Conservation (phyloP, 2,888 invertebrate species). For the Agriopis aurantiaria region DNA sequence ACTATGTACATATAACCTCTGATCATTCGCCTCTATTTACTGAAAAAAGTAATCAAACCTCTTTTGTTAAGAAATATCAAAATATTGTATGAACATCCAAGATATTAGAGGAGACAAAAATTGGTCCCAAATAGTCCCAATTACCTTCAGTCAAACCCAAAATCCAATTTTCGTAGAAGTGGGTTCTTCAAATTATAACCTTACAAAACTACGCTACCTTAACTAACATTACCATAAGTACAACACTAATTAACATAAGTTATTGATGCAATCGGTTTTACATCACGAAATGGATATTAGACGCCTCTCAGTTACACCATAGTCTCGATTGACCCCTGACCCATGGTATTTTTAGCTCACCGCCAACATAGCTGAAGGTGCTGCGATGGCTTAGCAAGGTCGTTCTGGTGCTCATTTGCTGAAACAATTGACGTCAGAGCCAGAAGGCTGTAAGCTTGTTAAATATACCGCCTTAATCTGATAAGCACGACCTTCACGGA, state of each 20-base stretch:
- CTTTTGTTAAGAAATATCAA: too few species aligned
- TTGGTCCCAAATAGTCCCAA: too few species aligned
- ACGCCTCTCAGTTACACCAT: conserved; percentile 46
- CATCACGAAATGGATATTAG: conserved; percentile 33
- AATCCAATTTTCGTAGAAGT: too few species aligned
- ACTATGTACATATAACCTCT: too few species aligned
- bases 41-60: too few species aligned
- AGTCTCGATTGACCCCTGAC: conserved; percentile 71
- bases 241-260: conserved; percentile 20
- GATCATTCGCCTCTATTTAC: too few species aligned
- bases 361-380: conserved; percentile 53
- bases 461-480: conserved; percentile 71
- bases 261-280: conserved; percentile 25
- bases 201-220: conserved; percentile 7
- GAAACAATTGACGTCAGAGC: conserved; percentile 83
- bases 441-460: conserved; percentile 71
- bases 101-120: too few species aligned
- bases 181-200: conserved; percentile 1
- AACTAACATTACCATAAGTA: neutral
- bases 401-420: conserved; percentile 74
- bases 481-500: conserved; percentile 61
- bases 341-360: conserved; percentile 79
- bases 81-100: too few species aligned
- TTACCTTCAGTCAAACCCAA: too few species aligned
- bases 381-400: conserved; percentile 65